Evolutionary conservation across 1,140 invertebrate genomes (phyloP), one percentile per base, ranked within the genome.

Genomic region (Atta texana): DNA sequence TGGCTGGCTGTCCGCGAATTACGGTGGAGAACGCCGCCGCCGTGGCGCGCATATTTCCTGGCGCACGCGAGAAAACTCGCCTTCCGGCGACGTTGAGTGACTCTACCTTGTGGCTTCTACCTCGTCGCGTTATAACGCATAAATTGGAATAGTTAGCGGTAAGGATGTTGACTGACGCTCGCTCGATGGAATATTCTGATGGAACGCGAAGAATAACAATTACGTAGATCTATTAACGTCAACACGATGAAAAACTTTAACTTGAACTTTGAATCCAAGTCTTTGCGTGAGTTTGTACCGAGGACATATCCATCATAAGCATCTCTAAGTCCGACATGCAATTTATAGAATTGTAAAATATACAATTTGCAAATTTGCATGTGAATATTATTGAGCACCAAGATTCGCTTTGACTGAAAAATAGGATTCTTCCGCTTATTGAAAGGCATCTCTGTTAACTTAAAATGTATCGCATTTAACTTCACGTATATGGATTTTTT

Each of bases 111-210:
- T 84, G 71, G 80, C 55, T 74, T 61, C 80, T 21, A 61, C 18
- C 80, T 82, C 80, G 69, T 84, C 80, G 80, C 39, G 55, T 84
- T 75, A 53, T 74, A 84, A 84, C 55, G 80, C 68, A 84, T 84
- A 84, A 84, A 84, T 84, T 84, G 80, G 80, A 84, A 84, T 84
- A 84, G 80, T 84, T 84, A 84, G 80, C 55, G n/a, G 39, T 57
- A 53, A 68, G 64, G 51, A 75, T 75, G 69, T 84, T 84, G 80
- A 84, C 80, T 84, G 80, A 84, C 80, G 39, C 57, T 49, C 69
- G 69, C 69, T 21, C 31, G 39, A 75, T 34, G n/a, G 49, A 59
- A 74, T 55, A 78, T 74, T 74, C 55, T n/a, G 55, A 21, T 39
- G 68, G 16, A 81, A 69, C 63, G 77, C 28, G 28, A 81, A 68